These are phyloP conservation scores for Tenthredo distinguenda DNA, from an alignment of 2,888 invertebrate genomes.

Conservation along the genomic window DNA sequence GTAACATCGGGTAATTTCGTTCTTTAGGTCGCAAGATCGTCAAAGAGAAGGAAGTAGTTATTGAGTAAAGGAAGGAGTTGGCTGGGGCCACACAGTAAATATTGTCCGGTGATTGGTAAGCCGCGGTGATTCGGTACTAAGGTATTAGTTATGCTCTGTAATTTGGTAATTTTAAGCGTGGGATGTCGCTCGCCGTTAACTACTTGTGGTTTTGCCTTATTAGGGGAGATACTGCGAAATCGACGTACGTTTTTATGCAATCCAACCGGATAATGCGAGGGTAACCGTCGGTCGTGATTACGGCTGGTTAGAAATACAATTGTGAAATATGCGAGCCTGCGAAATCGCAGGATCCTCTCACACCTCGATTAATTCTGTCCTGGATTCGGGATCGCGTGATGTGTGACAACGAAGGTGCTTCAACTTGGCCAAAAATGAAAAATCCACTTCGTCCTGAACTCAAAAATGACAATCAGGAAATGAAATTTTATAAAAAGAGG, in stretches of 20 bases:
- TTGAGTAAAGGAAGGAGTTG: neutral
- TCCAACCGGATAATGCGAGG: neutral
- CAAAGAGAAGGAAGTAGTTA: constrained; percentile 22
- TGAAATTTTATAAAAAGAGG: neutral
- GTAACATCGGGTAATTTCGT: constrained; percentile 50
- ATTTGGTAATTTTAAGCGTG: constrained; percentile 60
- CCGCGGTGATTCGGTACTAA: neutral
- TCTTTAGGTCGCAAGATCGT: constrained; percentile 37
- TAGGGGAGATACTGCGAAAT: constrained; percentile 44
- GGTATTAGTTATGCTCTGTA: constrained; percentile 46
- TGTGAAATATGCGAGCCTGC: neutral
- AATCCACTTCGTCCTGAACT: neutral
- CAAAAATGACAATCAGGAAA: neutral
- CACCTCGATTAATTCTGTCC: neutral
- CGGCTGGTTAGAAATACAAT: neutral
- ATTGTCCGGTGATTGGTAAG: constrained; percentile 35
- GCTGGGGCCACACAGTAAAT: neutral
- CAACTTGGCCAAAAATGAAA: neutral
- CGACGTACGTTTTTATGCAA: neutral
- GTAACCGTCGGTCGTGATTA: neutral
- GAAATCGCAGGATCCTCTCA: neutral
- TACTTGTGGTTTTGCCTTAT: constrained; percentile 55
- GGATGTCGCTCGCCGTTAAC: constrained; percentile 54
- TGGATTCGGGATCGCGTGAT: neutral
- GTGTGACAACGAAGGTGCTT: neutral